Conservation (phyloP, 2,113 vertebrate species). For the Oreochromis niloticus region DNA sequence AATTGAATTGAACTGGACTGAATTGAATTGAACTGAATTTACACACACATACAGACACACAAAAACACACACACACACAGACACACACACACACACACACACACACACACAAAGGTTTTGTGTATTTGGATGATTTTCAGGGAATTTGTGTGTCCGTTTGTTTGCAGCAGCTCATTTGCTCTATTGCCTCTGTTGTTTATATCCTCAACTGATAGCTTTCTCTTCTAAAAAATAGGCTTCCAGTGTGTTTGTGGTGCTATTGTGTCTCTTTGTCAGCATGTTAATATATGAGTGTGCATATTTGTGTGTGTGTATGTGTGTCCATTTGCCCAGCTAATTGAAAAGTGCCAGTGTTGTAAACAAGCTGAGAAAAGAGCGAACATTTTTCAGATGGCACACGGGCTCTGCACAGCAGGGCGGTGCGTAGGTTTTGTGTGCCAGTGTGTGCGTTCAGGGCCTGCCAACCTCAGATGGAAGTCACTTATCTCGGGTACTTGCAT, state of each 20-base stretch:
- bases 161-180: constrained; percentile 13
- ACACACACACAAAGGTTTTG: neutral
- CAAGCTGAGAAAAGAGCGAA: constrained; percentile 28
- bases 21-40: neutral
- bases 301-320: neutral
- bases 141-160: neutral
- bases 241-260: neutral
- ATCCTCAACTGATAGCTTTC: constrained; percentile 23
- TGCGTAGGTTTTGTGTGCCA: neutral
- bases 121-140: neutral
- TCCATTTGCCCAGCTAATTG: constrained; percentile 47
- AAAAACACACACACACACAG: neutral
- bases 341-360: constrained; percentile 56
- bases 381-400: constrained; percentile 13
- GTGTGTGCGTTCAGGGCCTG: neutral
- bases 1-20: neutral
- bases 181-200: constrained; percentile 24
- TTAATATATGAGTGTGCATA: neutral
- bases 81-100: neutral
- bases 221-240: neutral
- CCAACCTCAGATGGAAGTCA: constrained; percentile 23
- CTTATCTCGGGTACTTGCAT: constrained; percentile 38
- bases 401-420: neutral
- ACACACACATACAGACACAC: neutral
- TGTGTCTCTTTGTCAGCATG: neutral